phyloP scores from a whole-genome alignment of 1,140 invertebrate genomes.

The Drosophila prosaltans region DNA sequence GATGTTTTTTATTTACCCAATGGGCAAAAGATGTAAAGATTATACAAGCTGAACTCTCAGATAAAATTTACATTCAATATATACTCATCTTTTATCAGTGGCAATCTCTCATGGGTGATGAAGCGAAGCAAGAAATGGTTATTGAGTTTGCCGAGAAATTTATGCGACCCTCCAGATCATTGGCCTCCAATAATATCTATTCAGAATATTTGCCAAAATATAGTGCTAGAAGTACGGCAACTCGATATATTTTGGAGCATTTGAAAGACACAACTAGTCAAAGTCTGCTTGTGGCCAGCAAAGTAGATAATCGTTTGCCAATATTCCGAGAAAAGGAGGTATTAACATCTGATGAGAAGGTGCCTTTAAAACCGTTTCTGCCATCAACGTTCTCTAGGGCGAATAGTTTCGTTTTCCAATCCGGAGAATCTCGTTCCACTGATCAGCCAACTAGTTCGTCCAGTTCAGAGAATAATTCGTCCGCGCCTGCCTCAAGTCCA shows the following conservation, averaged over 20 bases:
- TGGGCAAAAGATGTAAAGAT: slow-evolving; percentile 14
- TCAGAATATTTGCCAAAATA: slow-evolving; percentile 55
- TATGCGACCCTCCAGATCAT: slow-evolving; percentile 58
- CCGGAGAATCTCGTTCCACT: slow-evolving; percentile 53
- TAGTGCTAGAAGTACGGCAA: slow-evolving; percentile 43
- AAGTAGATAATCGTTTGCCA: slow-evolving; percentile 47
- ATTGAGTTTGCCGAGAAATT: slow-evolving; percentile 66
- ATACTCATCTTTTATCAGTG: slow-evolving; percentile 75
- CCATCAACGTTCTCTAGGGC: slow-evolving; percentile 68
- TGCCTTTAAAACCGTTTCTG: slow-evolving; percentile 53
- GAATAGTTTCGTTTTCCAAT: slow-evolving; percentile 65
- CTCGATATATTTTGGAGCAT: slow-evolving; percentile 55
- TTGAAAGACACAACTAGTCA: slow-evolving; percentile 43
- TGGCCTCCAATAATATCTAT: slow-evolving; percentile 48
- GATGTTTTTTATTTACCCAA: slow-evolving; percentile 16
- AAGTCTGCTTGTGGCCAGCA: slow-evolving; percentile 55
- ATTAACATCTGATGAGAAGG: slow-evolving; percentile 24
- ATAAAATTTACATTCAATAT: slow-evolving; percentile 68
- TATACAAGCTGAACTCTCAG: slow-evolving; percentile 54
- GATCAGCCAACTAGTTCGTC: slow-evolving; percentile 24
- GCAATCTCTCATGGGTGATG: slow-evolving; percentile 56
- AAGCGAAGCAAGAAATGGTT: slow-evolving; percentile 46
- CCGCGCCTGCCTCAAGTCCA: slow-evolving; percentile 12
- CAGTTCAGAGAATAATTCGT: slow-evolving; percentile 44
- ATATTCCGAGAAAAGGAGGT: slow-evolving; percentile 33